Percentiles rank a stretch among this genome's conserved stretches.
Evolutionary conservation across 2,888 invertebrate genomes (phyloP).

Genomic region (Capitulum mitella): DNA sequence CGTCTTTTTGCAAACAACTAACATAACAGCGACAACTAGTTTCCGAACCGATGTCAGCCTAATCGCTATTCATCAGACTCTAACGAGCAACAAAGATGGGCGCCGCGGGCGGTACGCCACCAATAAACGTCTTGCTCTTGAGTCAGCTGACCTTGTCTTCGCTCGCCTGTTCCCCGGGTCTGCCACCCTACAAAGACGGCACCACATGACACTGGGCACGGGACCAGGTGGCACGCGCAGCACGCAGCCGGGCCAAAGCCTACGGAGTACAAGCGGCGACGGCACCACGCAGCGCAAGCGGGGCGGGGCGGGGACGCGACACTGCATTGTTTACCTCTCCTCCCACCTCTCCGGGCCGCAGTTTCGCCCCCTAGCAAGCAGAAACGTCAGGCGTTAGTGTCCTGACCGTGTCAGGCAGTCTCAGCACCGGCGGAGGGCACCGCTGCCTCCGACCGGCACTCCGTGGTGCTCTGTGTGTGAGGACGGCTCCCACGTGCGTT

Average conservation of each 20-base stretch:
- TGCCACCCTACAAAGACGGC: not conserved
- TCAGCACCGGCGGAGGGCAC: not conserved
- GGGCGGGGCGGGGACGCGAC: not conserved
- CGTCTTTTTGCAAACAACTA: too few relatives aligned
- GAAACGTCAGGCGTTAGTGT: not conserved
- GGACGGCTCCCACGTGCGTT: not conserved
- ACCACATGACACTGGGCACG: not conserved
- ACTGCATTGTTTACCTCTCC: not conserved
- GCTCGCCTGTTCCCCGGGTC: not conserved
- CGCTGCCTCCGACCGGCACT: not conserved
- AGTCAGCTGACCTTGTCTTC: not conserved
- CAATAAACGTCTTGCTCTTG: too few relatives aligned
- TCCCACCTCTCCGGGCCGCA: not conserved
- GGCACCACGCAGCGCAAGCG: not conserved
- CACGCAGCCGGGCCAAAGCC: too few relatives aligned
- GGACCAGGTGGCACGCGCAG: too few relatives aligned
- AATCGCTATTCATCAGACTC: too few relatives aligned
- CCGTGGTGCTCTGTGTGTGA: not conserved
- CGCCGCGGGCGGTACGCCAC: too few relatives aligned
- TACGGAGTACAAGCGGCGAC: not conserved
- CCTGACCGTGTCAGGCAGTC: not conserved
- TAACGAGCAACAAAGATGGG: too few relatives aligned
- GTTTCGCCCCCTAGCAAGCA: slow-evolving; percentile 11
- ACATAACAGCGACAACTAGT: too few relatives aligned
- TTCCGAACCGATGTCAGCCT: too few relatives aligned